phyloP scores from a whole-genome alignment of 2,888 invertebrate genomes.

The Cistogaster globosa region DNA sequence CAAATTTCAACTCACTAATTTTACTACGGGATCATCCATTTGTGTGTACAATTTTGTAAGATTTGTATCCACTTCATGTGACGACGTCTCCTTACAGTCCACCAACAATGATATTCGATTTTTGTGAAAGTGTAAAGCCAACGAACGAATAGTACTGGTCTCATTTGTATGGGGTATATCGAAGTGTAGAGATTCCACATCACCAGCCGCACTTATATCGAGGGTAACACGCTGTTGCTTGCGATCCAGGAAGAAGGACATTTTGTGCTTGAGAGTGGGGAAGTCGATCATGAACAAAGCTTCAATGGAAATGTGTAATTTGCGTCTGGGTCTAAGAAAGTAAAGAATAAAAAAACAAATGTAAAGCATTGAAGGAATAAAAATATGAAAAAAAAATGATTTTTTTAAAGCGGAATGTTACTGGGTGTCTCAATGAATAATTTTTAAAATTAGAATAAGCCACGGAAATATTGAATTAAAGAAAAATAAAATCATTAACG shows the following conservation, averaged over 20 bases:
- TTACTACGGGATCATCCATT: conserved; percentile 83
- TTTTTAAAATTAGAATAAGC: too few species aligned
- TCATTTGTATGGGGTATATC: conserved; percentile 82
- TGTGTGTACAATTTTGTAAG: conserved; percentile 82
- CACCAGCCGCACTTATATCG: conserved; percentile 81
- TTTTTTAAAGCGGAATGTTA: too few species aligned
- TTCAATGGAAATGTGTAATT: conserved; percentile 82
- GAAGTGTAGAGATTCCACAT: conserved; percentile 81
- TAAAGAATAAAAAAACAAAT: background rate
- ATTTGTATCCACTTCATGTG: conserved; percentile 81
- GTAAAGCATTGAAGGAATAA: too few species aligned
- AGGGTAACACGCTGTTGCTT: conserved; percentile 82
- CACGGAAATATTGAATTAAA: too few species aligned
- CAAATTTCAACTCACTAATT: conserved; percentile 78
- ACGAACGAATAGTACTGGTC: conserved; percentile 82
- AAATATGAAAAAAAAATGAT: too few species aligned
- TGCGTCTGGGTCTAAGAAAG: conserved; percentile 81
- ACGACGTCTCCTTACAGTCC: conserved; percentile 82
- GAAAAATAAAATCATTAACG: too few species aligned
- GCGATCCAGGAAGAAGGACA: conserved; percentile 83
- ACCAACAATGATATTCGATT: conserved; percentile 80
- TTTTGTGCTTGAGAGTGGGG: conserved; percentile 82
- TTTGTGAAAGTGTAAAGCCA: conserved; percentile 81
- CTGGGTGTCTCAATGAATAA: too few species aligned
- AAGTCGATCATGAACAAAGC: conserved; percentile 83